Conservation (phyloP, 2,113 vertebrate species). For the Callipepla californica region DNA sequence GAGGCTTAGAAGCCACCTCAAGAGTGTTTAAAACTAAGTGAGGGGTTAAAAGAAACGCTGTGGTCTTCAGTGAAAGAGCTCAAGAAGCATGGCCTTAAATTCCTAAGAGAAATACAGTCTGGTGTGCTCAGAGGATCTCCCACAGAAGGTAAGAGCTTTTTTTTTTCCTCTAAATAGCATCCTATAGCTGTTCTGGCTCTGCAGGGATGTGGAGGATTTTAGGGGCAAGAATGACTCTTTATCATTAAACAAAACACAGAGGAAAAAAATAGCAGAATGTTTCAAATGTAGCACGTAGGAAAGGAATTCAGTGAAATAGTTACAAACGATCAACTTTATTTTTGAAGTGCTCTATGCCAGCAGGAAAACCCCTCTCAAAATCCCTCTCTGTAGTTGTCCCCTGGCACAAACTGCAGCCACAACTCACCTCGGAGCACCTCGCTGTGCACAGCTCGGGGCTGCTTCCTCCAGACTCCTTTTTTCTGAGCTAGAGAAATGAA, state of each 20-base stretch:
- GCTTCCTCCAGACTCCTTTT: neutral
- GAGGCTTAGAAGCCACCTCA: neutral
- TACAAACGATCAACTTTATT: neutral
- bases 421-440: neutral
- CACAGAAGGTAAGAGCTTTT: neutral
- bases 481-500: neutral
- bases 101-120: neutral
- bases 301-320: neutral
- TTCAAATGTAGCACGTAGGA: neutral
- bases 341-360: neutral
- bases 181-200: neutral
- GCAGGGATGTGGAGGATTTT: no score
- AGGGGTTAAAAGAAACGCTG: neutral
- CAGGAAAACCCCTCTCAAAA: neutral
- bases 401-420: neutral
- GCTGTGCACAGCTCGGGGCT: neutral
- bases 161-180: neutral
- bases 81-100: neutral
- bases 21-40: neutral
- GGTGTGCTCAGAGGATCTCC: neutral
- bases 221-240: neutral
- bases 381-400: neutral
- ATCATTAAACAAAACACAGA: neutral
- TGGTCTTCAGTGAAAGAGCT: neutral
- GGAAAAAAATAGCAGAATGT: neutral